A percentile compares a stretch with the other conserved stretches of the same genome.
These are phyloP conservation scores for Oxytorus armatus DNA, from an alignment of 2,888 invertebrate species.

Conservation along the genomic window DNA sequence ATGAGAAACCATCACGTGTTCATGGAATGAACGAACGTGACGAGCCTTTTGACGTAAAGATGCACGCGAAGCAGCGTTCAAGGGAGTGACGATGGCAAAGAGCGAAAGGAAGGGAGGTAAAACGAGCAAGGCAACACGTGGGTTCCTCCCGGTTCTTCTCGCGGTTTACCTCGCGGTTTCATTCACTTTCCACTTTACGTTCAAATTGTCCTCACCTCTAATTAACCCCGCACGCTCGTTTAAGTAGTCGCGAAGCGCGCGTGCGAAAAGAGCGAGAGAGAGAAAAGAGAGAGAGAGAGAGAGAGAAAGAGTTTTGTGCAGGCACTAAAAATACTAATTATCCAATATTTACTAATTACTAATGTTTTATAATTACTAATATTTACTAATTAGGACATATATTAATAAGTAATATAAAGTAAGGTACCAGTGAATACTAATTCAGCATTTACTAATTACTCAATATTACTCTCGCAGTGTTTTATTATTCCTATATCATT, in stretches of 20 bases:
- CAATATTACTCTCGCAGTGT: too few relatives aligned
- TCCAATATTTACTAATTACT: background rate
- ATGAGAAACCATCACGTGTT: conserved; percentile 17
- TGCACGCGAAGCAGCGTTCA: background rate
- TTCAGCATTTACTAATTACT: too few relatives aligned
- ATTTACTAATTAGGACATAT: too few relatives aligned
- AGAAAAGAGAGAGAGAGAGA: background rate
- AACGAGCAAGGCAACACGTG: conserved; percentile 10
- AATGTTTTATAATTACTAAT: too few relatives aligned
- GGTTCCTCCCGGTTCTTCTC: conserved; percentile 5
- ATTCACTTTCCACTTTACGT: too few relatives aligned
- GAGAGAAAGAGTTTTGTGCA: background rate
- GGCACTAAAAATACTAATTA: background rate
- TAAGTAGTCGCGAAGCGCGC: conserved; percentile 36
- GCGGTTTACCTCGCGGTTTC: conserved; percentile 61
- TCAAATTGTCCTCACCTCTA: conserved; percentile 62
- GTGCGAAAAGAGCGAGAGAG: background rate
- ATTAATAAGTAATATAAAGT: too few relatives aligned
- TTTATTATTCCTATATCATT: too few relatives aligned
- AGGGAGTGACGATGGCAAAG: conserved; percentile 45
- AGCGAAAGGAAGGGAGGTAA: conserved; percentile 19
- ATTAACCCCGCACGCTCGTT: conserved; percentile 60
- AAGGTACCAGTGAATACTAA: too few relatives aligned
- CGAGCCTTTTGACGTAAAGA: background rate
- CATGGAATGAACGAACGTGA: conserved; percentile 1